Evolutionary conservation across 2,888 invertebrate genomes (phyloP), one percentile per base, ranked within the genome.

Genomic region (Drosophila tanythrix): DNA sequence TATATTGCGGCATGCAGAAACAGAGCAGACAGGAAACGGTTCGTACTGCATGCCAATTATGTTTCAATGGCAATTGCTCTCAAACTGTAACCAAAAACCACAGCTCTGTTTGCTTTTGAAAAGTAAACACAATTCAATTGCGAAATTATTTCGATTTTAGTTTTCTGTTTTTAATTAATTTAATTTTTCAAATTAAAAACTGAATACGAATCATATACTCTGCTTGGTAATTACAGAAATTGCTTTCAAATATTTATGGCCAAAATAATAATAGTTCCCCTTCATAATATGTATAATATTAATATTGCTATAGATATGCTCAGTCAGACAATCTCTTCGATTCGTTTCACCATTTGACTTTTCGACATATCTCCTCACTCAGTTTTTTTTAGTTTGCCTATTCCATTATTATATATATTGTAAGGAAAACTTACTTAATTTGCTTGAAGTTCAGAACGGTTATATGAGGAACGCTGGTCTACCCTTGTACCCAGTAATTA

Each of bases 31-130:
- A 76, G 76, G 74, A 70, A 70, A 40, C 51, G 48, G 21, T 56
- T 48, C 51, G 74, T 40, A 46, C 64, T 59, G 77, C 70, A 78
- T 78, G 46, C 53, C 66, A 78, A 78, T 64, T 64, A 60, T 53
- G 29, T 31, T 46, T 3, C 50, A 27, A 10, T 35, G 18, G 2
- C 67, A 76, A 56, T 69, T 29, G n/a, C 56, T 40, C 7, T 53
- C 56, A 60, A 77, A 77, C 74, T 67, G 62, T 63, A n/a, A 0
- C 15, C 29, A 25, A 36, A 58, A 35, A 53, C 8, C 33, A 7
- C 33, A 36, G 21, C 33, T 25, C 15, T n/a, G 40, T 36, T 40
- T 38, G 50, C 29, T 33, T 11, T 43, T 35, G 21, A 56, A 29
- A 29, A 63, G 25, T n/a, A 64, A 64, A 58, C 15, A 18, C 15